These are phyloP conservation scores for Caenorhabditis sulstoni DNA, from an alignment of 2,888 invertebrate genomes.

Conservation along the genomic window DNA sequence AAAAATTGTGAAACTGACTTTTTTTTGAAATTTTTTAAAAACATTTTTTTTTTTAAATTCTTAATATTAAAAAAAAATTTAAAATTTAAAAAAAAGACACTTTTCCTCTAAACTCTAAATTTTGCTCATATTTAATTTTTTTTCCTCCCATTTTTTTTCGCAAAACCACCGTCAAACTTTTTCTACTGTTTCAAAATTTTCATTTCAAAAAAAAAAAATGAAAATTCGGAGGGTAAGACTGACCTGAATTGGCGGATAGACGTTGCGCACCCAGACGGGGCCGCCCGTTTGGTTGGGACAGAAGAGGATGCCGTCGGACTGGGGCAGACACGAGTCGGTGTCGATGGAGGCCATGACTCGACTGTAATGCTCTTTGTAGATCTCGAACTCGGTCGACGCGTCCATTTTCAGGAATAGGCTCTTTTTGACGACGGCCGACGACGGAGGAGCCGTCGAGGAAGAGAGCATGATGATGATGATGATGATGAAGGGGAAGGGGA, in stretches of 20 bases:
- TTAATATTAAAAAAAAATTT: not conserved
- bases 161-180: too few species aligned
- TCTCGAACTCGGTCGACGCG: constrained; percentile 48
- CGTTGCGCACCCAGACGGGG: constrained; percentile 73
- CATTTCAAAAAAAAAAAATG: not conserved
- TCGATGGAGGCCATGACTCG: constrained; percentile 59
- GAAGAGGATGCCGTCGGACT: constrained; percentile 56
- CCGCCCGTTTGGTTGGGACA: constrained; percentile 56
- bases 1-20: not conserved
- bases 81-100: not conserved
- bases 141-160: too few species aligned
- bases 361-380: constrained; percentile 53
- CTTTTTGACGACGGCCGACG: not conserved
- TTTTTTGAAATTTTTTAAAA: not conserved
- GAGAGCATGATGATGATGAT: too few species aligned
- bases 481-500: too few species aligned
- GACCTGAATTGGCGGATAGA: constrained; percentile 79
- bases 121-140: too few species aligned
- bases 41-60: not conserved
- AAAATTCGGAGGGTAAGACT: constrained; percentile 17
- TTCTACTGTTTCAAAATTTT: not conserved
- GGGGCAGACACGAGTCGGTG: constrained; percentile 37
- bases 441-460: too few species aligned
- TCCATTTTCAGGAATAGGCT: constrained; percentile 49
- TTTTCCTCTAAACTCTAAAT: too few species aligned